phyloP scores from a whole-genome alignment of 2,113 vertebrate genomes.

The Gobio gobio region DNA sequence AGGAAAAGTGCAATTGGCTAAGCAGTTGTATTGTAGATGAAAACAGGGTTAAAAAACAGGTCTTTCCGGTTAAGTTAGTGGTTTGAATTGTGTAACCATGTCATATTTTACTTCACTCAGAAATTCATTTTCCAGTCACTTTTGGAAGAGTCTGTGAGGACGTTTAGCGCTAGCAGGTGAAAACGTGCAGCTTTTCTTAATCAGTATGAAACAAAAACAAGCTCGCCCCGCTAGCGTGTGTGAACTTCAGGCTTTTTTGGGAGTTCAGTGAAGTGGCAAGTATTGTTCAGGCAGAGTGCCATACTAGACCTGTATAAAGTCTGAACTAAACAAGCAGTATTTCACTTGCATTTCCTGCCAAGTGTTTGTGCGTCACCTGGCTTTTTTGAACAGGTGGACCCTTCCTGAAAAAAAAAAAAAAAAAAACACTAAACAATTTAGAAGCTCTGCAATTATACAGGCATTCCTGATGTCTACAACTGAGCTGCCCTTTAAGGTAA shows the following conservation, averaged over 20 bases:
- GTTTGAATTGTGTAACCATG: background rate
- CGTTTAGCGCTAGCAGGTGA: background rate
- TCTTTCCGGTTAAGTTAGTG: background rate
- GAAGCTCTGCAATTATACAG: conserved; percentile 1
- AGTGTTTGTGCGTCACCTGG: conserved; percentile 24
- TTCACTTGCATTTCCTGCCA: conserved; percentile 11
- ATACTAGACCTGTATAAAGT: background rate
- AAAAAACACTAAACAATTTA: background rate
- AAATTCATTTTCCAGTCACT: background rate
- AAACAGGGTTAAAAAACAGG: conserved; percentile 4
- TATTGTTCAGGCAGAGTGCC: conserved; percentile 28
- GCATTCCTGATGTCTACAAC: conserved; percentile 9
- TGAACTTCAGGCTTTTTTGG: conserved; percentile 40
- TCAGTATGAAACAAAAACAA: conserved; percentile 24
- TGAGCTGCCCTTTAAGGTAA: background rate
- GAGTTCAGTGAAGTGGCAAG: conserved; percentile 54
- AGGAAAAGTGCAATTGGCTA: background rate
- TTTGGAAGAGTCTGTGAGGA: background rate
- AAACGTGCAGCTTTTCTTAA: conserved; percentile 37
- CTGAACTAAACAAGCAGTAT: background rate
- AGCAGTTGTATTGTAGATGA: background rate
- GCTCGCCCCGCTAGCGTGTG: conserved; percentile 45
- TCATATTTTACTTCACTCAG: background rate
- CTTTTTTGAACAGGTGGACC: conserved; percentile 7
- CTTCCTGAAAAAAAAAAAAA: conserved; percentile 17